phyloP scores from a whole-genome alignment of 2,797 vertebrate species.

The Ataeniobius toweri region DNA sequence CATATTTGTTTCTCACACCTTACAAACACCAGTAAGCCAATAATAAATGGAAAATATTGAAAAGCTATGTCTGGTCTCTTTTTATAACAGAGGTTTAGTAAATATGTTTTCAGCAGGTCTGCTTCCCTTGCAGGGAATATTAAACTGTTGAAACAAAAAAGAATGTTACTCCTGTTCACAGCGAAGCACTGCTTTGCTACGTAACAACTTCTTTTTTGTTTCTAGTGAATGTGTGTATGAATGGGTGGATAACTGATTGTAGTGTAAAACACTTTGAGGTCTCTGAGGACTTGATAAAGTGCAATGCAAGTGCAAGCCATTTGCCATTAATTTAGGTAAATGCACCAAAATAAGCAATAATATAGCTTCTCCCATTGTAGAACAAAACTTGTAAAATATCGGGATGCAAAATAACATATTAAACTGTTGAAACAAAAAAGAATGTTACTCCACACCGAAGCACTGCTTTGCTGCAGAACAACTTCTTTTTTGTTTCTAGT shows the following conservation, averaged over 20 bases:
- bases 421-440: background rate
- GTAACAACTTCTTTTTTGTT: background rate
- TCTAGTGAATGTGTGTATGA: too few relatives aligned
- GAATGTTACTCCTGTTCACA: background rate
- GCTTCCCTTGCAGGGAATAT: too few relatives aligned
- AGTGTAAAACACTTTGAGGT: too few relatives aligned
- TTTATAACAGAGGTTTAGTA: slow-evolving; percentile 21
- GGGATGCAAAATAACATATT: too few relatives aligned
- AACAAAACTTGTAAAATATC: too few relatives aligned
- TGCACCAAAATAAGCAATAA: too few relatives aligned
- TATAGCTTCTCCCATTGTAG: too few relatives aligned
- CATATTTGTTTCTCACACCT: slow-evolving; percentile 64
- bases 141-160: background rate
- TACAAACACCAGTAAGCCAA: slow-evolving; percentile 71
- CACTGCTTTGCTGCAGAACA: background rate
- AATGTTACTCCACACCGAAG: background rate
- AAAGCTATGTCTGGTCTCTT: slow-evolving; percentile 45
- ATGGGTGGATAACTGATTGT: too few relatives aligned
- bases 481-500: background rate
- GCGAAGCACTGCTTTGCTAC: background rate
- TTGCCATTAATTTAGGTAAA: too few relatives aligned
- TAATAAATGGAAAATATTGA: slow-evolving; percentile 77
- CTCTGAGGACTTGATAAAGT: too few relatives aligned
- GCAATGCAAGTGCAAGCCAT: too few relatives aligned
- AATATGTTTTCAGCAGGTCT: background rate